Percentiles rank a stretch among this genome's conserved stretches.
Conservation (phyloP, 2,888 invertebrate genomes). For the Machimus atricapillus region DNA sequence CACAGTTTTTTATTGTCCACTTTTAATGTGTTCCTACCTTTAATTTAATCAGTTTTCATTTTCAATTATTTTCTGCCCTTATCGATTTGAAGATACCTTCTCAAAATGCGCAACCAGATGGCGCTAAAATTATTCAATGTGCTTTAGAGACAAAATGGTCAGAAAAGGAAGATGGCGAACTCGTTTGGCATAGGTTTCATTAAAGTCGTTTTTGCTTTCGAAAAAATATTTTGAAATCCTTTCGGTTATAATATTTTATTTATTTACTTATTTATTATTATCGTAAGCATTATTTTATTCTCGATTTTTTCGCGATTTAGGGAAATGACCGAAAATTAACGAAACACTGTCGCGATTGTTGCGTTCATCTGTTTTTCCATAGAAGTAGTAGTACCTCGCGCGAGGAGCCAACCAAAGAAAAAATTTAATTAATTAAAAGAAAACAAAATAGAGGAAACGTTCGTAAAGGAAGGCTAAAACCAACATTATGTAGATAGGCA, state of each 20-base stretch:
- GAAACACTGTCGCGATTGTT: not conserved
- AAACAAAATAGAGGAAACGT: not conserved
- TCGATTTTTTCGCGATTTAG: not conserved
- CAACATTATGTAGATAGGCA: not conserved
- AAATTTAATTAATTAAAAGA: not conserved
- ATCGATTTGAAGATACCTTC: not conserved
- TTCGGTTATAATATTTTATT: not conserved
- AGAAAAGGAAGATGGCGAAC: not conserved
- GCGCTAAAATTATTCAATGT: not conserved
- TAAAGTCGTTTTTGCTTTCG: not conserved
- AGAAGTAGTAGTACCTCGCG: not conserved
- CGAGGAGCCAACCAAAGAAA: not conserved
- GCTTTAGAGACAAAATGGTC: not conserved
- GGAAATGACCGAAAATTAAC: not conserved
- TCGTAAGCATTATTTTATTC: not conserved
- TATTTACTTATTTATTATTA: not conserved
- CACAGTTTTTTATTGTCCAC: not conserved
- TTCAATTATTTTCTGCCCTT: not conserved
- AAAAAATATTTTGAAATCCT: not conserved
- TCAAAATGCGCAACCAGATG: not conserved
- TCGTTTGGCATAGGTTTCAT: constrained; percentile 34
- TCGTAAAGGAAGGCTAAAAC: not conserved
- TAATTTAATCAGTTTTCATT: not conserved
- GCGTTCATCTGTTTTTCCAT: not conserved
- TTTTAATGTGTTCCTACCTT: not conserved